Evolutionary conservation across 2,113 vertebrate species (phyloP), one percentile per base, ranked within the genome.

Genomic region (Acrocephalus arundinaceus): DNA sequence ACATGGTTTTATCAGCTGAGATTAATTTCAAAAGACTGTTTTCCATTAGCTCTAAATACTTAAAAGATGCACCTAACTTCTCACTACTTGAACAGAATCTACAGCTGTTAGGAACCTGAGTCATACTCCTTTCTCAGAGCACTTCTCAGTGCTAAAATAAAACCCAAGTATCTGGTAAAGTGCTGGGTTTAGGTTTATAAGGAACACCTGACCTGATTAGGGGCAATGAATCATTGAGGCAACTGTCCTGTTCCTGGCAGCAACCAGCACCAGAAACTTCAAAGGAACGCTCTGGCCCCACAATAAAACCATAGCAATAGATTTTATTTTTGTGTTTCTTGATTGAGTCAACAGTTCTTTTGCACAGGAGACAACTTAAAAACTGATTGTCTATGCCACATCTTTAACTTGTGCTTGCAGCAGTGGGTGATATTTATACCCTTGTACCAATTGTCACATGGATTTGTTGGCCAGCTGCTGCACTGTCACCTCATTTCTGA

Each of bases 401-500:
- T 57, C 62, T 89, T 82, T 62, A 87, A 73, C 48, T 85, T 72
- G 35, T 12, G 57, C 83, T 96, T 93, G 88, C 75, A 85, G 84
- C 70, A 91, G 39, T 43, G 37, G 59, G 35, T 62, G 74, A 80
- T 91, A 82, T 80, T 89, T 72, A 91, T 88, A 90, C 91, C n/a
- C 48, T 68, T 84, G 75, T 80, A 83, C 65, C 85, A 85, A 62
- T 6, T 94, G 89, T 65, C 91, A 95, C 48, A 83, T 2, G 39
- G 75, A 94, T 78, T 72, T 93, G 67, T 58, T 91, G 81, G 89
- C 91, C 94, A 94, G 91, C 78, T 96, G 95, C 89, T 94, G 82
- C 82, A 93, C 74, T 92, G 91, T 95, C 95, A 89, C 67, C 79
- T 94, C 78, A 70, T 77, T 96, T 94, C 96, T 88, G 68, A 95